These are phyloP conservation scores for Sinohyriopsis cumingii DNA, from an alignment of 2,888 invertebrate species.

Conservation along the genomic window DNA sequence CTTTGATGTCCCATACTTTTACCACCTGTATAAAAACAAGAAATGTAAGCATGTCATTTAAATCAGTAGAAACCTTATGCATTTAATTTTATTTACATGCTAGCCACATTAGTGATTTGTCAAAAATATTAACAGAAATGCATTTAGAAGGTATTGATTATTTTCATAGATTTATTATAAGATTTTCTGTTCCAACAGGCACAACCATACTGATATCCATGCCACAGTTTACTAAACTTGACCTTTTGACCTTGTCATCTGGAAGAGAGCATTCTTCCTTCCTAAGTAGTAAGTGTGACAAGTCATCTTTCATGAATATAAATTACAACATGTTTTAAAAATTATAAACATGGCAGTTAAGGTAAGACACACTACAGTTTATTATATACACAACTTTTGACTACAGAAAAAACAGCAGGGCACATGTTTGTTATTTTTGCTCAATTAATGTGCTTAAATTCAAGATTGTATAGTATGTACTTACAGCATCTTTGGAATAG, in stretches of 20 bases:
- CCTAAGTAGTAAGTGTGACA: too few species aligned
- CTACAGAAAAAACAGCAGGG: too few species aligned
- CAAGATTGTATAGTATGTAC: constrained; percentile 24
- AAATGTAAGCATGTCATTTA: neutral
- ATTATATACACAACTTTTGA: neutral
- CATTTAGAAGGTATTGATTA: neutral
- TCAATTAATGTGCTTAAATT: neutral
- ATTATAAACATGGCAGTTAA: neutral
- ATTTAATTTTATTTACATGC: neutral
- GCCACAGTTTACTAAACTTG: too few species aligned
- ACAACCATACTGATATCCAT: too few species aligned
- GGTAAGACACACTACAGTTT: neutral
- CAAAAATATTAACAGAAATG: neutral
- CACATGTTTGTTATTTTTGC: too few species aligned
- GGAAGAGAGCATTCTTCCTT: too few species aligned
- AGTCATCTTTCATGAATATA: too few species aligned
- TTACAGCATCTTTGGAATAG: constrained; percentile 70
- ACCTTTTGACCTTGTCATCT: too few species aligned
- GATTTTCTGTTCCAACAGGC: too few species aligned
- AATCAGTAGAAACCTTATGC: neutral
- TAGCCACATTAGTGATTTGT: neutral
- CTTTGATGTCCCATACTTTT: constrained; percentile 71
- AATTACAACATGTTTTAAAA: neutral
- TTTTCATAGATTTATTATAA: too few species aligned
- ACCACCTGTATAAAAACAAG: constrained; percentile 56